Conservation (phyloP, 2,113 vertebrate genomes). For the Nettapus auritus region DNA sequence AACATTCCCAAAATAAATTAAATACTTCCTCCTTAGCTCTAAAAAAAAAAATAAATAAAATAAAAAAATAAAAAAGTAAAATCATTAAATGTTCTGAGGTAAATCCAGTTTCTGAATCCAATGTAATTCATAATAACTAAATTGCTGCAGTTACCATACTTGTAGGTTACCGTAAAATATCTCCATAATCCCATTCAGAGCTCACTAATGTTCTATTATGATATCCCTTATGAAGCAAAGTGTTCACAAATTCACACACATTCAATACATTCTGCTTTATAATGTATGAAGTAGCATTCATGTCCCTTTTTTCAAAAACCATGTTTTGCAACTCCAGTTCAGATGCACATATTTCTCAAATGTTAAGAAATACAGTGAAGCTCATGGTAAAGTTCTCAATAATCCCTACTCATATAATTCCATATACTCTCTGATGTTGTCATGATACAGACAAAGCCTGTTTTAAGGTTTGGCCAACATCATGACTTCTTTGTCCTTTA, state of each 20-base stretch:
- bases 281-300: neutral
- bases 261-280: neutral
- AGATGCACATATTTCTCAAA: neutral
- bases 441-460: neutral
- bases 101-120: neutral
- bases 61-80: neutral
- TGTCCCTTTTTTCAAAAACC: neutral
- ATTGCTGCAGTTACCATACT: neutral
- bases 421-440: neutral
- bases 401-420: neutral
- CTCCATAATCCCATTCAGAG: neutral
- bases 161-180: neutral
- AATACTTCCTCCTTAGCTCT: neutral
- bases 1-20: neutral
- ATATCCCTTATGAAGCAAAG: neutral
- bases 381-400: neutral
- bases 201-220: neutral
- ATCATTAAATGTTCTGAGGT: neutral
- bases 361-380: neutral
- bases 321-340: neutral
- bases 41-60: constrained; percentile 23
- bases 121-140: neutral
- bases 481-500: neutral
- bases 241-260: neutral
- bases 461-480: neutral